Evolutionary conservation across 2,797 vertebrate species (phyloP).

Genomic region (Tamandua tetradactyla): DNA sequence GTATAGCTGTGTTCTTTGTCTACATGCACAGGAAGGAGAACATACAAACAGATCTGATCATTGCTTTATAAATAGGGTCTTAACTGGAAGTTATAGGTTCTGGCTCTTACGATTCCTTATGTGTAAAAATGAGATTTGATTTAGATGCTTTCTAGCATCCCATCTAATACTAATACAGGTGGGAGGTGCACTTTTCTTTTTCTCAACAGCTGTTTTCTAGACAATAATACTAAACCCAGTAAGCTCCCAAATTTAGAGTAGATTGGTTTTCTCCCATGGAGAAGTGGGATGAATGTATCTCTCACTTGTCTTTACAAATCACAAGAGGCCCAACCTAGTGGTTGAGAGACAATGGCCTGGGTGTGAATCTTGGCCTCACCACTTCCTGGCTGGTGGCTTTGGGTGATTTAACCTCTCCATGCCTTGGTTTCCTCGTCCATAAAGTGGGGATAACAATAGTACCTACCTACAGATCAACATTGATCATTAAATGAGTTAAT

Average conservation of each 20-base stretch:
- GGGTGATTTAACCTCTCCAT: neutral
- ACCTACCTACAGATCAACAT: neutral
- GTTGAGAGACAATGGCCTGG: neutral
- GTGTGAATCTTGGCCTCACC: neutral
- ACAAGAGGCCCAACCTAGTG: neutral
- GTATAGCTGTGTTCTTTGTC: accelerated
- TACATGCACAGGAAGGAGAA: neutral
- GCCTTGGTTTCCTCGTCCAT: neutral
- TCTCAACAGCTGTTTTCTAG: neutral
- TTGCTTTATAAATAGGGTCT: neutral
- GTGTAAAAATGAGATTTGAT: neutral
- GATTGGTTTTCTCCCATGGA: neutral
- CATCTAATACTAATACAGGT: accelerated
- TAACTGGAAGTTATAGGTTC: neutral
- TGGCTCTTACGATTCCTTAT: neutral
- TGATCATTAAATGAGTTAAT: no score
- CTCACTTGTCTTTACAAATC: neutral
- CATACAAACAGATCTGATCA: accelerated
- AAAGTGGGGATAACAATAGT: no score
- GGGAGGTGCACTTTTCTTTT: neutral
- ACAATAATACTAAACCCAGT: no score
- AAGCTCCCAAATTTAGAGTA: neutral
- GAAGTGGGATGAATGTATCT: neutral
- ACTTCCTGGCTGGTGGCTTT: neutral
- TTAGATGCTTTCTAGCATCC: neutral